Conservation (phyloP, 2,888 invertebrate species). For the Drosophila pegasa region DNA sequence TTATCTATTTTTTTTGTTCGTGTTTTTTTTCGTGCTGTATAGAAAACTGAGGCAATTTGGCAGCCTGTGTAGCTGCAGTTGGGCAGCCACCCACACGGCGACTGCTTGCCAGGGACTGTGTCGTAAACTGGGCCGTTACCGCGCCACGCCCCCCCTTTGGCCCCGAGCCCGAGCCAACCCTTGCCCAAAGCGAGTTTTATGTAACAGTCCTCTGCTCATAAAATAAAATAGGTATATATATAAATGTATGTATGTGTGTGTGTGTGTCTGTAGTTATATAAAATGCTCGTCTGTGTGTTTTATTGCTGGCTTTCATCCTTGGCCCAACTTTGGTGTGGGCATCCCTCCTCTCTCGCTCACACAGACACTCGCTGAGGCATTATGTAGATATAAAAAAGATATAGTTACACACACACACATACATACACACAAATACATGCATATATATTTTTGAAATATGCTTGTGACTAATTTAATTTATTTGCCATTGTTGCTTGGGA, state of each 20-base stretch:
- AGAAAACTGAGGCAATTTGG: conserved; percentile 58
- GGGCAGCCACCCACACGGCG: conserved; percentile 25
- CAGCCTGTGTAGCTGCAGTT: conserved; percentile 41
- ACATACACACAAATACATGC: neutral
- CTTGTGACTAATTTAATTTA: conserved; percentile 79
- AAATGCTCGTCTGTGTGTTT: conserved; percentile 54
- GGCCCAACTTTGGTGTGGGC: conserved; percentile 36
- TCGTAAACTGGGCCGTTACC: conserved; percentile 54
- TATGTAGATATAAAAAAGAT: conserved; percentile 44
- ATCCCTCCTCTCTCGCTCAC: conserved; percentile 15
- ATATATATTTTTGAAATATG: conserved; percentile 71
- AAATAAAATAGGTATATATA: conserved; percentile 60
- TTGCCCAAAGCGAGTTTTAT: conserved; percentile 67
- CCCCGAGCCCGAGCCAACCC: conserved; percentile 38
- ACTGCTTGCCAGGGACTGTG: conserved; percentile 41
- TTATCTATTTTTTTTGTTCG: conserved; percentile 25
- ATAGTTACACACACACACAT: conserved; percentile 23
- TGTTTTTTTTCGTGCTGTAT: conserved; percentile 15
- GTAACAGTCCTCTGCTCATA: conserved; percentile 65
- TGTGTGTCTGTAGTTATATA: conserved; percentile 38
- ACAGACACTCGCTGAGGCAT: conserved; percentile 16
- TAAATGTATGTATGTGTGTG: conserved; percentile 53
- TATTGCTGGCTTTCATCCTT: conserved; percentile 67
- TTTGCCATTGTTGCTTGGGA: conserved; percentile 73
- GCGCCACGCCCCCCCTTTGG: neutral